Base-by-base conservation (phyloP, 2,797 vertebrate species). In the Gymnothorax javanicus region DNA sequence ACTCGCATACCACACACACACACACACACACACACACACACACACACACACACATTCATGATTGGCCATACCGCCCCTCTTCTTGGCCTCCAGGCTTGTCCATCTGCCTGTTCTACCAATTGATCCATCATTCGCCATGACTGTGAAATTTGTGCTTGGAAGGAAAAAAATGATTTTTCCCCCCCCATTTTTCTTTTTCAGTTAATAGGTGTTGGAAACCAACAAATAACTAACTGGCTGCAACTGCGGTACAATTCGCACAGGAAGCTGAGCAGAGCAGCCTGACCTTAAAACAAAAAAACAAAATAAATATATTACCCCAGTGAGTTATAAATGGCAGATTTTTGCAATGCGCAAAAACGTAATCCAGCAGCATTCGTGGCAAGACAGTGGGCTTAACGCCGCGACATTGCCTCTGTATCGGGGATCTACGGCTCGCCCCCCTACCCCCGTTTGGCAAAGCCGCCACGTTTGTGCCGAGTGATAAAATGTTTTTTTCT, bases 51-150 rank as follows among this genome's bases (percentile, higher is more conserved):
- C 33, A 43, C 33, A 43, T 43, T 43, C 33, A 43, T 43, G 33
- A 43, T 43, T 43, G 33, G 2, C 62, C 0, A 1, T 88, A 62
- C 87, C 87, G 87, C 87, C 86, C 62, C 5, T 23, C 58, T 64
- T 84, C 82, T 88, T 91, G 91, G 90, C 90, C 87, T 27, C 62
- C 60, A 77, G 91, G 84, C 89, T 43, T 75, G 67, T 90, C 60
- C 91, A 89, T 91, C 87, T 91, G 89, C 85, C 86, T 90, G 15
- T 82, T 88, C 83, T 73, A 59, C 73, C 11, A 88, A 84, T 88
- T 95, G 94, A 96, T 96, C 94, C 93, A 94, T 94, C 93, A 94
- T 95, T 95, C 92, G 92, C 93, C 94, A 93, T 95, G 94, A 95
- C 94, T 92, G 89, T 90, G 87, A 91, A 91, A 92, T 91, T 88